Evolutionary conservation across 2,888 invertebrate genomes (phyloP).

Genomic region (Spatulosminthurus flaviceps): DNA sequence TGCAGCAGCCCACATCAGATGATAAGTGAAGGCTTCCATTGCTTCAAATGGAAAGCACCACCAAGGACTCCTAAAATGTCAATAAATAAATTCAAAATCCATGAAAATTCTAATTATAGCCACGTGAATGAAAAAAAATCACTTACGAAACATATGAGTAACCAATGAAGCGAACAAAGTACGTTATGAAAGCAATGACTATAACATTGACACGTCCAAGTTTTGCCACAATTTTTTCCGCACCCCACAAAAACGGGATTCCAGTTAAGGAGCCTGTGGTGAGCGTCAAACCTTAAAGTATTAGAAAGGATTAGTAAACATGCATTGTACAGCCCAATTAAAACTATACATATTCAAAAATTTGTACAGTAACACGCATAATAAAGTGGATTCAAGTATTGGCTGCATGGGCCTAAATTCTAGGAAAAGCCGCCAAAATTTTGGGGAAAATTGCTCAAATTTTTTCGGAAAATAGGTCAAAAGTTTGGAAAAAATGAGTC

Average conservation of each 20-base stretch:
- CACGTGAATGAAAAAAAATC: too few species aligned
- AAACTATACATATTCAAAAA: too few species aligned
- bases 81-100: neutral
- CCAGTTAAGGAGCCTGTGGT: constrained; percentile 85
- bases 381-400: too few species aligned
- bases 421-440: too few species aligned
- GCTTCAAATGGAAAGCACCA: constrained; percentile 90
- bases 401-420: too few species aligned
- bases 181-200: constrained; percentile 84
- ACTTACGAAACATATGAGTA: constrained; percentile 87
- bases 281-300: constrained; percentile 78
- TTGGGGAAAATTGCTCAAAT: too few species aligned
- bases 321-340: too few species aligned
- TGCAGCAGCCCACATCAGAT: constrained; percentile 90
- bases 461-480: too few species aligned
- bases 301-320: too few species aligned
- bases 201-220: constrained; percentile 86
- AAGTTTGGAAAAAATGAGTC: too few species aligned
- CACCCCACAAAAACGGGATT: constrained; percentile 84
- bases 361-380: too few species aligned
- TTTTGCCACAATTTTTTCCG: constrained; percentile 82
- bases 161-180: constrained; percentile 81
- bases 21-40: constrained; percentile 84
- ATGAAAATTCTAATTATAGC: too few species aligned
- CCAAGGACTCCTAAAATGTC: constrained; percentile 77